Percentiles rank a stretch among this genome's conserved stretches.
Conservation (phyloP, 2,888 invertebrate species). For the Ochlodes sylvanus region DNA sequence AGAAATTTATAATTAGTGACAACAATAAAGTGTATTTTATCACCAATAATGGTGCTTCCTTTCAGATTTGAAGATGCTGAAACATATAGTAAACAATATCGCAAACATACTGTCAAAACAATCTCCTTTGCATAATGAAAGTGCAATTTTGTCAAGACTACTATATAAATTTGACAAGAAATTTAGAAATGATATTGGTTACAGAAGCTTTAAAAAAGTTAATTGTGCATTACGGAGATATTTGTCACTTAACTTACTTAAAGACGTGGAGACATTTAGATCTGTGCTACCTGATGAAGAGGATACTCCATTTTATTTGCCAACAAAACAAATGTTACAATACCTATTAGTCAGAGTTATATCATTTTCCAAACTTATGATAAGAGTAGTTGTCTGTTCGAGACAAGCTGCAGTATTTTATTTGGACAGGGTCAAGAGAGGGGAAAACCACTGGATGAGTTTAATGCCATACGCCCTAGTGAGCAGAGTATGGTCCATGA, state of each 20-base stretch:
- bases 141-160: constrained; percentile 82
- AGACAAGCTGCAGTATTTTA: constrained; percentile 79
- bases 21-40: no score
- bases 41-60: constrained; percentile 35
- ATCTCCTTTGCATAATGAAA: constrained; percentile 80
- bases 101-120: constrained; percentile 68
- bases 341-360: constrained; percentile 82
- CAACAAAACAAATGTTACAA: constrained; percentile 86
- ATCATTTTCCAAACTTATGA: constrained; percentile 83
- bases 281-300: constrained; percentile 59
- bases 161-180: constrained; percentile 85
- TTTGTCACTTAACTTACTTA: constrained; percentile 72
- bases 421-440: constrained; percentile 77
- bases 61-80: constrained; percentile 64
- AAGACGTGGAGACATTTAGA: constrained; percentile 69
- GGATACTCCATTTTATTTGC: constrained; percentile 64
- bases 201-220: constrained; percentile 81
- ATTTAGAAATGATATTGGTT: constrained; percentile 85
- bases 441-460: constrained; percentile 84
- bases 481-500: constrained; percentile 83
- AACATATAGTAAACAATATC: constrained; percentile 58
- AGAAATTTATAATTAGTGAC: not conserved
- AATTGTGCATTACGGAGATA: constrained; percentile 81
- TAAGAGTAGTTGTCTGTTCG: constrained; percentile 75
- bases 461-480: constrained; percentile 82